Evolutionary conservation across 1,140 invertebrate genomes (phyloP), one percentile per base, ranked within the genome.

Genomic region (Rhizoglyphus robini): DNA sequence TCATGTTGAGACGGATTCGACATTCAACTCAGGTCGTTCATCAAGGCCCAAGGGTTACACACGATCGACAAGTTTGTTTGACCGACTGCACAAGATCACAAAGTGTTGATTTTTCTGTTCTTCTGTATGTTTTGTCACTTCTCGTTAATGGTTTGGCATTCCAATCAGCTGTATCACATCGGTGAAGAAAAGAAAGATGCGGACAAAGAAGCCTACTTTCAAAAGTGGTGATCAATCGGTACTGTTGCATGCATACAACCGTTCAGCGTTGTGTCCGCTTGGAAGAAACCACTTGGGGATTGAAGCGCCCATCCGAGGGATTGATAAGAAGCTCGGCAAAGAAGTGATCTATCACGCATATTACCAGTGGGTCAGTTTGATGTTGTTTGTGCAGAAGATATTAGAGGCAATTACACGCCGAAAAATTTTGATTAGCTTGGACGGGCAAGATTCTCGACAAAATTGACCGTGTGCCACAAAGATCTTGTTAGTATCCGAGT

Each of bases 361-460:
- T 76, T 96, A 96, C 76, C 92, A 96, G 80, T 96, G 90, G 91
- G 88, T 95, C 36, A 91, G 89, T 73, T 90, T 96, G 73, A 86
- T 88, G 65, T 80, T 95, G 20, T 71, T 74, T 30, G 70, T 73
- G 27, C 74, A 76, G 68, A 84, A 85, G 73, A 75, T 72, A 2
- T 49, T 18, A 13, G 63, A 64, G 29, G n/a, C 20, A 27, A 30
- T 18, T 1, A 27, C 3, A 3, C 29, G 34, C 11, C 11, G 3
- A 27, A 32, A 38, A 51, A 36, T 64, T 8, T 4, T 86, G 51
- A 67, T 32, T 13, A 18, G 27, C 29, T 46, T 60, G 11, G 58
- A 60, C 29, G 11, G 36, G 27, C n/a, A n/a, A 29, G 2, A 3
- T 60, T 3, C 13, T 60, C 15, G 15, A 46, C 27, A 60, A 32